A percentile compares a stretch with the other conserved stretches of the same genome.
Conservation (phyloP, 2,797 vertebrate genomes). For the Lacerta bilineata region DNA sequence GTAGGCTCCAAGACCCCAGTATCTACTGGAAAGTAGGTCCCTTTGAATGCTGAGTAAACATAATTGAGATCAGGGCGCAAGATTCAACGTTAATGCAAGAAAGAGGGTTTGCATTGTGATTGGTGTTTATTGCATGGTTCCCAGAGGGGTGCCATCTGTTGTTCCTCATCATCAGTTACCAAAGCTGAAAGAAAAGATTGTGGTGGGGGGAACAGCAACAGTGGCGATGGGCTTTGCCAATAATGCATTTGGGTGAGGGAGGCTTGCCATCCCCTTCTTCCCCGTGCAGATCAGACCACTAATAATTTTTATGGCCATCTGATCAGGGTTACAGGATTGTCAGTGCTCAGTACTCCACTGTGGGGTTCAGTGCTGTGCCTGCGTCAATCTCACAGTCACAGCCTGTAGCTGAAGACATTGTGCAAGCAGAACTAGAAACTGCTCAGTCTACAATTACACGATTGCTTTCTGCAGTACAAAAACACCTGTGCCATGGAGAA, state of each 20-base stretch:
- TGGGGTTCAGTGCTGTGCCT: background rate
- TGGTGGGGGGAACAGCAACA: background rate
- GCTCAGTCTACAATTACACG: background rate
- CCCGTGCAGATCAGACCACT: background rate
- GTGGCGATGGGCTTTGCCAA: background rate
- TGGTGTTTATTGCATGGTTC: background rate
- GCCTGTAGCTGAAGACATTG: background rate
- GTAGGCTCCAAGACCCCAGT: constrained; percentile 57
- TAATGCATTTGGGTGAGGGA: background rate
- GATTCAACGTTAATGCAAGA: background rate
- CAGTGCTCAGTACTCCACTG: background rate
- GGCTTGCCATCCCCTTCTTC: background rate
- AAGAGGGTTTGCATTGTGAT: background rate
- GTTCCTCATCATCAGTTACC: background rate
- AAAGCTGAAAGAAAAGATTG: background rate
- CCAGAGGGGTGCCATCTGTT: background rate
- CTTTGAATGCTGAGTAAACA: background rate
- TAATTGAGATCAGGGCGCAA: background rate
- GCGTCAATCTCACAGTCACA: background rate
- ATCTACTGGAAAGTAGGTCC: background rate
- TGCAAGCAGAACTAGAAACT: background rate
- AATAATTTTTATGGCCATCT: background rate
- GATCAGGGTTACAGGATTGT: background rate
- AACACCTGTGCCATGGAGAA: background rate
- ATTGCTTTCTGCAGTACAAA: background rate